Evolutionary conservation across 1,140 invertebrate species (phyloP), one percentile per base, ranked within the genome.

Genomic region (Streblospio benedicti): DNA sequence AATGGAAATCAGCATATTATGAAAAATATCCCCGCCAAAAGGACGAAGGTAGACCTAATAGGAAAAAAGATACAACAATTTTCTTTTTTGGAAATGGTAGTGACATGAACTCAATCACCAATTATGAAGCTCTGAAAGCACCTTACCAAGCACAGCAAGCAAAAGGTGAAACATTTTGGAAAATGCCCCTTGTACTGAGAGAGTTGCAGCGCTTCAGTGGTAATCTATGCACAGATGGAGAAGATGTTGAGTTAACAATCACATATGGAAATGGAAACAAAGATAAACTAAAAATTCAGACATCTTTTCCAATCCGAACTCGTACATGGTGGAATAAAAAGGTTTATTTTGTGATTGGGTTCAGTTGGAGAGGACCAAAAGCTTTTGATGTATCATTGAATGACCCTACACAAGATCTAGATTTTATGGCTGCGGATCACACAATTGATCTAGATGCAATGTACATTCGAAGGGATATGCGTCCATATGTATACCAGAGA

Each of bases 21-120:
- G 16, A 14, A 28, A 57, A 57, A 31, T 57, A 61, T 44, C 59
- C 62, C 3, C 35, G 54, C 23, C 60, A 60, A 55, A 20, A 59
- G 38, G 35, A 63, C 20, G 30, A 57, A 47, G 45, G 45, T 49
- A 54, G 58, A 33, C 54, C 52, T 33, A 45, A 60, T 53, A 32
- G 62, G n/a, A 60, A 60, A 23, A 64, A 58, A 47, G 59, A 56
- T 16, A 61, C 63, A 31, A 64, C 63, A 4, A 51, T 57, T 33
- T 64, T 64, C 41, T 61, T 61, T 45, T 25, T 64, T 6, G 59
- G 59, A 18, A 57, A 64, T 14, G 63, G 63, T 1, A 38, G 27
- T 54, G 52, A 33, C 16, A 14, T 54, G 27, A 18, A 23, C n/a
- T 31, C 52, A 32, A 16, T 31, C 30, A 28, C 27, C 12, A 28